A percentile compares a stretch with the other conserved stretches of the same genome.
Evolutionary conservation across 2,797 vertebrate genomes (phyloP).

Genomic region (Apogon hyalosoma): DNA sequence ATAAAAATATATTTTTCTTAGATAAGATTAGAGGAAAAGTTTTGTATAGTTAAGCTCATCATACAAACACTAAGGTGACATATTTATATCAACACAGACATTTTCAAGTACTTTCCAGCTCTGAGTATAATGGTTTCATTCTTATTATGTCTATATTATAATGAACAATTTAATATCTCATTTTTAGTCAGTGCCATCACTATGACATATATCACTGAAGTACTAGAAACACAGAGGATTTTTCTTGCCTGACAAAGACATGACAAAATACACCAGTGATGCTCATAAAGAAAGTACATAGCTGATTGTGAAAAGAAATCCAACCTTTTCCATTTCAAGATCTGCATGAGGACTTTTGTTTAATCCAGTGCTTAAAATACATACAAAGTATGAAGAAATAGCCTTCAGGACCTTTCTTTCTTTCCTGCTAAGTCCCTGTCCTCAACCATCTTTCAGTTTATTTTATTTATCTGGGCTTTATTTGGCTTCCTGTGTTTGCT

Average conservation of each 20-base stretch:
- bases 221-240: no score
- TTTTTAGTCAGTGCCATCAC: background rate
- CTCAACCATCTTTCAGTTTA: slow-evolving; percentile 18
- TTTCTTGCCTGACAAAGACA: no score
- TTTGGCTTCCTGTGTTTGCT: slow-evolving; percentile 52
- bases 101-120: no score
- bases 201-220: background rate
- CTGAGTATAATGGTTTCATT: no score
- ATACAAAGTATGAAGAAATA: slow-evolving; percentile 19
- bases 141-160: no score
- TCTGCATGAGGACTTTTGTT: background rate
- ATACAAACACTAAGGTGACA: background rate
- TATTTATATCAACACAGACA: background rate
- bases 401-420: slow-evolving; percentile 18
- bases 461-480: slow-evolving; percentile 12
- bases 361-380: no score
- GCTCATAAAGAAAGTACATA: background rate
- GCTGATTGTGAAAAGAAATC: slow-evolving; percentile 16
- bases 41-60: background rate
- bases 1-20: background rate
- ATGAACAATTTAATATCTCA: no score
- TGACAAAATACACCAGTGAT: no score
- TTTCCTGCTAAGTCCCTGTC: slow-evolving; percentile 21
- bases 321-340: slow-evolving; percentile 26
- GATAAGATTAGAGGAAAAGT: background rate